Evolutionary conservation across 35 echinoderm and acorn worm species (phyloP).

Genomic region (Ptychodera flava): DNA sequence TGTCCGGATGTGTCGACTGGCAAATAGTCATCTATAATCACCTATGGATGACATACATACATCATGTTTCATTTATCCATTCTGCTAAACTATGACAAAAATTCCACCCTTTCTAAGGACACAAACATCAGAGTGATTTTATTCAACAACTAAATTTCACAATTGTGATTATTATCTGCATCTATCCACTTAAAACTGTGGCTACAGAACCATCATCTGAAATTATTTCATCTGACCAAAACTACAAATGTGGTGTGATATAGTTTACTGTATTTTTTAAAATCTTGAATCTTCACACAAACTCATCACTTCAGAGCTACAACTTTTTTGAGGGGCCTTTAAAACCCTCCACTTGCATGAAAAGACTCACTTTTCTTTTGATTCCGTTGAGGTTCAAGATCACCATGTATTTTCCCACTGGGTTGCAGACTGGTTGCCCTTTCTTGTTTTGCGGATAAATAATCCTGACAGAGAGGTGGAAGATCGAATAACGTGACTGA

Average conservation of each 20-base stretch:
- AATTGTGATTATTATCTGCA: no score
- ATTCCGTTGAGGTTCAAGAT: conserved; percentile 93
- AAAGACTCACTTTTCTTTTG: conserved; percentile 75
- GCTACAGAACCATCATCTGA: no score
- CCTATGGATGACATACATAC: conserved; percentile 36
- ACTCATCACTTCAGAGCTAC: no score
- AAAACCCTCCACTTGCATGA: not conserved
- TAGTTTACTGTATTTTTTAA: no score
- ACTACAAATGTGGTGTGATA: no score
- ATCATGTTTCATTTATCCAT: not conserved
- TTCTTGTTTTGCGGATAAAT: conserved; percentile 91
- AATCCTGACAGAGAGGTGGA: conserved; percentile 33
- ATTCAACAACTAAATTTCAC: no score
- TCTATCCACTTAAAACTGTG: no score
- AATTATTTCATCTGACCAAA: no score
- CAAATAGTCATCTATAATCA: conserved; percentile 89
- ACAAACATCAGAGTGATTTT: no score
- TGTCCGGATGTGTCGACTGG: conserved; percentile 68
- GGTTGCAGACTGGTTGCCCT: conserved; percentile 83
- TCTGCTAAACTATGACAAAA: not conserved
- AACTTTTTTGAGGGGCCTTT: not conserved
- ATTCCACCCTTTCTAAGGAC: not conserved
- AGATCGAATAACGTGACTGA: no score
- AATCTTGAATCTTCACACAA: no score
- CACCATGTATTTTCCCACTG: conserved; percentile 98